A percentile compares a stretch with the other conserved stretches of the same genome.
Conservation (phyloP, 2,113 vertebrate genomes). For the Centropristis striata region DNA sequence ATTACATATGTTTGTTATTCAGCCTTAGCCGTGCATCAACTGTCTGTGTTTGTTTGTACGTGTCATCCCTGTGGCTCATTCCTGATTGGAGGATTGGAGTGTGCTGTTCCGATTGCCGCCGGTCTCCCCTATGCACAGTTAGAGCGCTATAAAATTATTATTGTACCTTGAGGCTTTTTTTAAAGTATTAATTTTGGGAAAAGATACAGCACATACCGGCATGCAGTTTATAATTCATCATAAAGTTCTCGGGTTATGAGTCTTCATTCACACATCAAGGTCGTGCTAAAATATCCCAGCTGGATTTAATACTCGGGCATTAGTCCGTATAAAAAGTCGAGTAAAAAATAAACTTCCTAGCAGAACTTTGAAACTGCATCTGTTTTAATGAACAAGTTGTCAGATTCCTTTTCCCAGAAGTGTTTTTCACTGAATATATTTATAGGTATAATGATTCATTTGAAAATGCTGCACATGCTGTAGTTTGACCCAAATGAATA, state of each 20-base stretch:
- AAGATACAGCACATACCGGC: background rate
- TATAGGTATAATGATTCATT: slow-evolving; percentile 21
- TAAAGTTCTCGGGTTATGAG: slow-evolving; percentile 14
- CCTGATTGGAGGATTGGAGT: too few species aligned
- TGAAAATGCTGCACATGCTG: background rate
- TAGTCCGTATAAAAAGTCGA: slow-evolving; percentile 43
- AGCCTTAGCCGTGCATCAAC: too few species aligned
- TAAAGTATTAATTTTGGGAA: background rate
- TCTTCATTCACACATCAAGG: slow-evolving; percentile 49
- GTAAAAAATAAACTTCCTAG: slow-evolving; percentile 59
- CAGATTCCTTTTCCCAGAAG: slow-evolving; percentile 17
- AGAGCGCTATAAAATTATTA: slow-evolving; percentile 1
- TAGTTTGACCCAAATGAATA: slow-evolving; percentile 44
- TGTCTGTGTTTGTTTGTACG: too few species aligned
- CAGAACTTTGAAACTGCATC: slow-evolving; percentile 22
- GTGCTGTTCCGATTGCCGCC: too few species aligned
- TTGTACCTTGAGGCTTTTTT: slow-evolving; percentile 5
- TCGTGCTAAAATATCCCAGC: slow-evolving; percentile 38
- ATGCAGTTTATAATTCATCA: slow-evolving; percentile 6
- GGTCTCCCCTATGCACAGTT: too few species aligned
- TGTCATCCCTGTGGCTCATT: too few species aligned
- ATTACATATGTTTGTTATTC: too few species aligned
- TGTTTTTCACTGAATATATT: slow-evolving; percentile 41
- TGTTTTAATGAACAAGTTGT: slow-evolving; percentile 40
- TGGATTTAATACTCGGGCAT: slow-evolving; percentile 13